phyloP scores from a whole-genome alignment of 2,888 invertebrate species.

The Baronia brevicornis region DNA sequence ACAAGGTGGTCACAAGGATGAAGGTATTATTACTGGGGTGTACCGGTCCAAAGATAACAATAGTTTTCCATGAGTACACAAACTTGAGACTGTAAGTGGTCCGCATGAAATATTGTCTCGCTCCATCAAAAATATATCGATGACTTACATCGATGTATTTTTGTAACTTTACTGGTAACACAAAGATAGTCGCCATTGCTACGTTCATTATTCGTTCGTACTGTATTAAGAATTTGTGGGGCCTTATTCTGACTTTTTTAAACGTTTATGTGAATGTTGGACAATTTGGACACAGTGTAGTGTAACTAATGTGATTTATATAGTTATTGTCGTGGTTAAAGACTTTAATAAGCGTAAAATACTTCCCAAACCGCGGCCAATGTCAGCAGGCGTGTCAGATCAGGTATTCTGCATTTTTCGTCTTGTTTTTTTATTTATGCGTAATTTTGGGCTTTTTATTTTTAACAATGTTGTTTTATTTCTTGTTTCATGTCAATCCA shows the following conservation, averaged over 20 bases:
- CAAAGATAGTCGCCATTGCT: slow-evolving; percentile 53
- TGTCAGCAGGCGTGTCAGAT: slow-evolving; percentile 95
- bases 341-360: slow-evolving; percentile 68
- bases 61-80: too few species aligned
- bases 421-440: slow-evolving; percentile 37
- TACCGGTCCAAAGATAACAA: too few species aligned
- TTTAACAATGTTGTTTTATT: slow-evolving; percentile 40
- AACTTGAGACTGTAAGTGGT: not conserved
- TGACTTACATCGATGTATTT: slow-evolving; percentile 6
- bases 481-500: slow-evolving; percentile 75
- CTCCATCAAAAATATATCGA: not conserved
- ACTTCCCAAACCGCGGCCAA: slow-evolving; percentile 81
- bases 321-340: slow-evolving; percentile 57
- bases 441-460: slow-evolving; percentile 22
- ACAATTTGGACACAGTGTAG: slow-evolving; percentile 61
- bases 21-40: too few species aligned
- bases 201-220: slow-evolving; percentile 42
- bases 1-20: too few species aligned
- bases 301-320: slow-evolving; percentile 70
- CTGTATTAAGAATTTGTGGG: slow-evolving; percentile 53
- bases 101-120: not conserved
- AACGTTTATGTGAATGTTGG: slow-evolving; percentile 49
- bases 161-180: slow-evolving; percentile 32
- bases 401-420: slow-evolving; percentile 79
- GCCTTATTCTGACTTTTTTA: slow-evolving; percentile 56